phyloP scores from a whole-genome alignment of 1,140 invertebrate genomes.

The Cyclargus thomasi region DNA sequence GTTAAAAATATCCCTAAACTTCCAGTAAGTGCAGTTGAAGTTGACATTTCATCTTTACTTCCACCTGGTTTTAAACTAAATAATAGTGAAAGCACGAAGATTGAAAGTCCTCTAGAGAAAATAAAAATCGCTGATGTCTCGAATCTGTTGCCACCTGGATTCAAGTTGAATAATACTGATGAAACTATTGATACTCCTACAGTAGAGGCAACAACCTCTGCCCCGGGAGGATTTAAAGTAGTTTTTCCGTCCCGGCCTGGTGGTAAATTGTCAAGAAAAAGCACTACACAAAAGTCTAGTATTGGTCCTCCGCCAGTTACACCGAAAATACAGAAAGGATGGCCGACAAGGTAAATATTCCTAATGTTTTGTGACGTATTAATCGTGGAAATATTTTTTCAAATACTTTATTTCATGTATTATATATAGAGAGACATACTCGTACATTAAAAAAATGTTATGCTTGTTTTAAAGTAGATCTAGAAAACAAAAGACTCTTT shows the following conservation, averaged over 20 bases:
- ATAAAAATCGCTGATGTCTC: conserved; percentile 75
- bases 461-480: no score
- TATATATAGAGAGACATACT: background rate
- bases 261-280: conserved; percentile 78
- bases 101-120: conserved; percentile 52
- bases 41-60: conserved; percentile 78
- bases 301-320: conserved; percentile 66
- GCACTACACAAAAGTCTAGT: conserved; percentile 76
- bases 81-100: conserved; percentile 37
- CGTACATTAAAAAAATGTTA: no score
- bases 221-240: conserved; percentile 78
- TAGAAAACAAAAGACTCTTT: no score
- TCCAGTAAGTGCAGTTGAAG: conserved; percentile 65
- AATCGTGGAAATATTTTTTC: background rate
- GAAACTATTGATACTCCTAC: conserved; percentile 30
- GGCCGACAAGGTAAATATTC: conserved; percentile 81
- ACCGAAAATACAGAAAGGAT: conserved; percentile 86
- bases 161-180: conserved; percentile 61
- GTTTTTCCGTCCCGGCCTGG: conserved; percentile 88
- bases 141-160: conserved; percentile 78
- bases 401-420: background rate
- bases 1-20: conserved; percentile 53
- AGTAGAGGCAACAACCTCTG: conserved; percentile 52
- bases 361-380: background rate
- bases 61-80: conserved; percentile 77